Evolutionary conservation across 1,140 invertebrate genomes (phyloP), one percentile per base, ranked within the genome.

Genomic region (Rhynchophorus ferrugineus): DNA sequence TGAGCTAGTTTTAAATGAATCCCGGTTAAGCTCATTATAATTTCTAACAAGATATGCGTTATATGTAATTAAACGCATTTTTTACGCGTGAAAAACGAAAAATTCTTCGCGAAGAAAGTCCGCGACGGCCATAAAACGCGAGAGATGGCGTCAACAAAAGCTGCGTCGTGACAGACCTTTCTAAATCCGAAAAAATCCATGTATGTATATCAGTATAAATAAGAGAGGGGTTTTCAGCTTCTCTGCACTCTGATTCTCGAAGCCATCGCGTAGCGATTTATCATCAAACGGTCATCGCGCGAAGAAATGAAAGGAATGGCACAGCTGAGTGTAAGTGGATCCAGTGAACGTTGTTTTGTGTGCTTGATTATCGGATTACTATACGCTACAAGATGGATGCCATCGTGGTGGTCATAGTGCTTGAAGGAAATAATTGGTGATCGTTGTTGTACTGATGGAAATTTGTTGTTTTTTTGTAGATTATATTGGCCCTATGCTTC

Each of bases 201-300:
- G 22, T 45, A 52, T 24, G 44, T 47, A 43, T 47, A 54, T 47
- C 51, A 43, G 43, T 54, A 54, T 54, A 54, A 54, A 54, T 54
- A 47, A 22, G 29, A 47, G 44, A 47, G 51, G 51, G 51, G 44
- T 13, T 54, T 54, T 47, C 22, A 42, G 51, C 51, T 47, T 22
- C 37, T 24, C 51, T 54, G 51, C 51, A 54, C 19, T 54, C 21
- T 36, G 51, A 46, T 43, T 18, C 42, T 18, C 24, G 24, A 34
- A 36, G 51, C 47, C 43, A 54, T 54, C 45, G 51, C 39, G 51
- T 13, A 42, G 42, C 34, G 44, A 42, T 54, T 41, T 21, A 44
- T 44, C 43, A 2, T 9, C 11, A 8, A 42, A 16, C 13, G 11
- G 7, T 29, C 37, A 22, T 54, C 43, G 43, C 45, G 44, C 34